These are phyloP conservation scores for Chaitophorus viminalis DNA, from an alignment of 2,888 invertebrate species.

Conservation along the genomic window DNA sequence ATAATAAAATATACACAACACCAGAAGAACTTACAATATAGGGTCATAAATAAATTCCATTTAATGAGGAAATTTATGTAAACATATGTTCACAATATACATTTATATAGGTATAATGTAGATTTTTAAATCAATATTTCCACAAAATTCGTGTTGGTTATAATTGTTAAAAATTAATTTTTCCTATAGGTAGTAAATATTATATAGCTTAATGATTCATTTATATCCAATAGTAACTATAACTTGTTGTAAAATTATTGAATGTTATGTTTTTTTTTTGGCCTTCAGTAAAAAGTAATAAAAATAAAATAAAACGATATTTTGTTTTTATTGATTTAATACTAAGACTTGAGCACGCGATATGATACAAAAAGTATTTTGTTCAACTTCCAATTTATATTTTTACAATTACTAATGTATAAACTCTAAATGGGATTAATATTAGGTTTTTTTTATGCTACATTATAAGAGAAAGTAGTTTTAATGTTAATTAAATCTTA, in stretches of 20 bases:
- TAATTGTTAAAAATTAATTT: too few species aligned
- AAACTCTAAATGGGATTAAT: background rate
- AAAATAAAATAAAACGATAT: constrained; percentile 23
- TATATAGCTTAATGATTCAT: too few species aligned
- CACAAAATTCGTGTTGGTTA: background rate
- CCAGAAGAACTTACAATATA: too few species aligned
- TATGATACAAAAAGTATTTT: constrained; percentile 5
- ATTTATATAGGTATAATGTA: too few species aligned
- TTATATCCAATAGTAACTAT: too few species aligned
- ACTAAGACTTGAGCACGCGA: constrained; percentile 12
- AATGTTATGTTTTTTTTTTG: constrained; percentile 17
- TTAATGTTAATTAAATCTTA: background rate
- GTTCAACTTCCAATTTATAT: constrained; percentile 16
- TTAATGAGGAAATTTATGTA: too few species aligned
- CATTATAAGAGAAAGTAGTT: background rate
- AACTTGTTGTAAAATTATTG: too few species aligned
- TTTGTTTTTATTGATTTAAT: constrained; percentile 33
- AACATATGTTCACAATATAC: too few species aligned
- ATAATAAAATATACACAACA: too few species aligned
- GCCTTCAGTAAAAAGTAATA: constrained; percentile 2
- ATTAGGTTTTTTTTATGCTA: background rate
- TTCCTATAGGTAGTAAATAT: too few species aligned
- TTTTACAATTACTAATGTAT: background rate
- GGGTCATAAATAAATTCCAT: too few species aligned
- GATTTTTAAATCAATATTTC: background rate